phyloP scores from a whole-genome alignment of 2,797 vertebrate species.

The Agapornis canus region DNA sequence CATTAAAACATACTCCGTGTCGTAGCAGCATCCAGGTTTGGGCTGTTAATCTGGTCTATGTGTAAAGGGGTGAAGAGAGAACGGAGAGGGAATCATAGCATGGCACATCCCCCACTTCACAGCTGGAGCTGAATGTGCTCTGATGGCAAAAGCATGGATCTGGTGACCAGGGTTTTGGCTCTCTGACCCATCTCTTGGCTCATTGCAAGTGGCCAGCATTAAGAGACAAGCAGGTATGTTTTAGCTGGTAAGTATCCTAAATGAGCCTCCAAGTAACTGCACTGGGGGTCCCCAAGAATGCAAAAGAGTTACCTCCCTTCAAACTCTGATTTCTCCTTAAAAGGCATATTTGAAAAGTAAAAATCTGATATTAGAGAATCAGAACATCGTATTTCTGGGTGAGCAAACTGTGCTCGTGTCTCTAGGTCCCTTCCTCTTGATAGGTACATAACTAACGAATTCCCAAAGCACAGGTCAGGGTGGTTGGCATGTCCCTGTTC shows the following conservation, averaged over 20 bases:
- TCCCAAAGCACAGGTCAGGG: not conserved
- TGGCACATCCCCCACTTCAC: not conserved
- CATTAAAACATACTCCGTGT: not conserved
- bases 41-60: not conserved
- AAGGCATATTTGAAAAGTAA: not conserved
- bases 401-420: not conserved
- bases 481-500: not conserved
- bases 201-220: not conserved
- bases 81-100: fast-evolving
- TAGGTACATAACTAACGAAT: fast-evolving
- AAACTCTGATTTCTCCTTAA: not conserved
- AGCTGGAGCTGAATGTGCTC: not conserved
- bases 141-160: not conserved
- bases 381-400: not conserved
- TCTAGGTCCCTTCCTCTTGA: not conserved
- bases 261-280: not conserved
- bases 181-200: not conserved
- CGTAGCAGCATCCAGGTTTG: not conserved
- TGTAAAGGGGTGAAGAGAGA: not conserved
- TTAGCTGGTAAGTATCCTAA: not conserved
- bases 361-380: not conserved
- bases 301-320: not conserved
- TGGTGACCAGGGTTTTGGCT: not conserved
- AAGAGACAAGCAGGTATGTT: not conserved
- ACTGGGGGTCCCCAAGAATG: not conserved